Evolutionary conservation across 2,113 vertebrate genomes (phyloP).

Genomic region (Dromas ardeola): DNA sequence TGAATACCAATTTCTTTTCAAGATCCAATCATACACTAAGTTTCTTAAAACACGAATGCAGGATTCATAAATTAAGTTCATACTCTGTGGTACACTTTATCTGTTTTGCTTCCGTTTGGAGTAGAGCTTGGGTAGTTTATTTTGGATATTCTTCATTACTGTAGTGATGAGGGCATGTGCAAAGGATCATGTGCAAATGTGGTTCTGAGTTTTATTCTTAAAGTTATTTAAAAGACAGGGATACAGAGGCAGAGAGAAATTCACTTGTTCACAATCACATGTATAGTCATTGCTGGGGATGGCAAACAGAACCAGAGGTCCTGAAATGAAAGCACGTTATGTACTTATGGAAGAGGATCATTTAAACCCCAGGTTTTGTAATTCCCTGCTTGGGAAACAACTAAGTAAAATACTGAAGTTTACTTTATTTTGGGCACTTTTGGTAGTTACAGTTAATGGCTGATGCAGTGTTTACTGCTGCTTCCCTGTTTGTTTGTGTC

Average conservation of each 20-base stretch:
- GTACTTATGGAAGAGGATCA: not conserved
- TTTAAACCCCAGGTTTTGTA: not conserved
- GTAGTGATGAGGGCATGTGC: not conserved
- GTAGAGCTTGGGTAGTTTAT: not conserved
- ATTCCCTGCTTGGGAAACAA: not conserved
- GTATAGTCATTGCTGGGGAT: not conserved
- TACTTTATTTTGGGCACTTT: not conserved
- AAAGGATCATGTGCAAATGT: not conserved
- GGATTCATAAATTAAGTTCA: not conserved
- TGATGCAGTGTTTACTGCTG: not conserved
- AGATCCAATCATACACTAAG: not conserved
- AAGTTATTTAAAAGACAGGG: not conserved
- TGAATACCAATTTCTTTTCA: not conserved
- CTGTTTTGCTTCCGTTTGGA: not conserved
- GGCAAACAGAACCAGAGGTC: not conserved
- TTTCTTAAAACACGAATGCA: not conserved
- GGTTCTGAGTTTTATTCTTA: not conserved
- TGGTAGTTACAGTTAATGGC: not conserved
- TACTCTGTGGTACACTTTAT: not conserved
- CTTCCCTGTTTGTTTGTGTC: not conserved
- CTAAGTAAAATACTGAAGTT: not conserved
- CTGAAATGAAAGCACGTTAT: not conserved
- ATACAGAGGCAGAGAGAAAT: not conserved
- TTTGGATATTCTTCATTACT: not conserved
- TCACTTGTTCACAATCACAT: not conserved